Conservation (phyloP, 2,113 vertebrate species). For the Alouatta palliata region DNA sequence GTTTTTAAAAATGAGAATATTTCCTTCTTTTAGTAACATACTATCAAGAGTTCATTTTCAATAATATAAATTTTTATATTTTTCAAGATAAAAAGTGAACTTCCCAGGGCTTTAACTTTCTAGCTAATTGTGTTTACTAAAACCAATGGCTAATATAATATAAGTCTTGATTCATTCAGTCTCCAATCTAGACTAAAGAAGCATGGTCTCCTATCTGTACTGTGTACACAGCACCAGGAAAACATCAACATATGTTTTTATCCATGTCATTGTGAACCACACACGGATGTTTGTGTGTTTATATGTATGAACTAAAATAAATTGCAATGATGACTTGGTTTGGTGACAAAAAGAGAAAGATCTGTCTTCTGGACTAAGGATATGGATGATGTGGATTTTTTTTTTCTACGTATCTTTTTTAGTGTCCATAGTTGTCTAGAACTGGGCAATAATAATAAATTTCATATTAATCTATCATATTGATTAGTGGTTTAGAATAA, state of each 20-base stretch:
- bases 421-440: neutral
- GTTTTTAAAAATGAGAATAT: neutral
- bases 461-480: neutral
- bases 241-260: neutral
- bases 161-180: neutral
- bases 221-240: neutral
- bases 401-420: neutral
- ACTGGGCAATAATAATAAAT: neutral
- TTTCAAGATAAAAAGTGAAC: neutral
- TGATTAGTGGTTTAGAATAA: neutral
- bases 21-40: neutral
- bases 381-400: neutral
- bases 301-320: neutral
- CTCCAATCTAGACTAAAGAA: neutral
- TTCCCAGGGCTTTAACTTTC: neutral
- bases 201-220: neutral
- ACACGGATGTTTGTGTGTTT: neutral
- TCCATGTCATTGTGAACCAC: neutral
- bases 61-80: neutral
- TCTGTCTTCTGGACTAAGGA: neutral
- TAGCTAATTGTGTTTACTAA: neutral
- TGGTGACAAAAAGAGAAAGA: neutral
- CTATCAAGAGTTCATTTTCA: neutral
- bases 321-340: neutral
- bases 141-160: neutral